phyloP scores from a whole-genome alignment of 2,113 vertebrate species.

The Coregonus clupeaformis region DNA sequence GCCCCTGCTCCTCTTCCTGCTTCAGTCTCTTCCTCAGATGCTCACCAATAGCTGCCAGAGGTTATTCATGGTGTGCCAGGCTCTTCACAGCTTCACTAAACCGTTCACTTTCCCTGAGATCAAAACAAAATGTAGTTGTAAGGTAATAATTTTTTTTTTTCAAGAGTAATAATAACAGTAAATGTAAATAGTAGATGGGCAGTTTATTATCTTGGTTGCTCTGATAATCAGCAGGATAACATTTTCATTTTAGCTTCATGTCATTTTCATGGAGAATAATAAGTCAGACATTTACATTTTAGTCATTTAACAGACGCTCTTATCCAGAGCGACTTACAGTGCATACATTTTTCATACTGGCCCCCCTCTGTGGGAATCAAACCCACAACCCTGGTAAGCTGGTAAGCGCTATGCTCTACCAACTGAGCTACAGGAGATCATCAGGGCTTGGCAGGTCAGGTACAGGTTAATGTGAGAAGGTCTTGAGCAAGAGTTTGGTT shows the following conservation, averaged over 20 bases:
- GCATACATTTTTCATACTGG: no score
- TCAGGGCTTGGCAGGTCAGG: no score
- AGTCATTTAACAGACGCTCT: no score
- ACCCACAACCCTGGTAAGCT: no score
- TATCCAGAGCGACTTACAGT: no score
- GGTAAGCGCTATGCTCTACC: no score
- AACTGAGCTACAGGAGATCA: no score
- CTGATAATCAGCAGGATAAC: background rate
- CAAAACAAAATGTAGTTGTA: background rate
- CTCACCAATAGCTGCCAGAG: conserved; percentile 77
- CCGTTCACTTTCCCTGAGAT: conserved; percentile 79
- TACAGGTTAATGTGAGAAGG: background rate
- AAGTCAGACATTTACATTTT: no score
- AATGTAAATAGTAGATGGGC: background rate
- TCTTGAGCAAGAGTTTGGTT: conserved; percentile 87
- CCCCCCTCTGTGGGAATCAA: no score
- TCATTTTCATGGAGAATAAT: no score
- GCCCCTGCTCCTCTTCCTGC: conserved; percentile 65
- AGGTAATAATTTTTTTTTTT: no score
- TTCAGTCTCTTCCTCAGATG: conserved; percentile 81
- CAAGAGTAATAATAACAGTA: background rate
- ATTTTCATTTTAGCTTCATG: background rate
- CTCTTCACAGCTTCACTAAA: conserved; percentile 74
- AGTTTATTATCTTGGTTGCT: background rate
- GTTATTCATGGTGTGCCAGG: conserved; percentile 75